Evolutionary conservation across 2,888 invertebrate species (phyloP).

Genomic region (Luperina nickerlii): DNA sequence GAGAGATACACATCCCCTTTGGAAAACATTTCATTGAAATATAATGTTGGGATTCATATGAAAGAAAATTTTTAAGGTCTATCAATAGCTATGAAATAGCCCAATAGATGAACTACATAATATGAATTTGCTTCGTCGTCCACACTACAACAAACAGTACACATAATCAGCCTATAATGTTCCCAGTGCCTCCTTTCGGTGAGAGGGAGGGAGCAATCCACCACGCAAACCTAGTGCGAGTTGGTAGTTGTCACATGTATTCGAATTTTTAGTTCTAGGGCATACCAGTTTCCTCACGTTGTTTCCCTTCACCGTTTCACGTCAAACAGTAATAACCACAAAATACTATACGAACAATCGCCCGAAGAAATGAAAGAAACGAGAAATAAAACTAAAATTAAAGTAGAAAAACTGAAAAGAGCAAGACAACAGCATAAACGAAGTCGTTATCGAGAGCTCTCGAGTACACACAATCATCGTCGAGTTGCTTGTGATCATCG

Average conservation of each 20-base stretch:
- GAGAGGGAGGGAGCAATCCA: neutral
- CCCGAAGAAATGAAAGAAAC: constrained; percentile 32
- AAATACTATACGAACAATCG: constrained; percentile 41
- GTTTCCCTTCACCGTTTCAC: neutral
- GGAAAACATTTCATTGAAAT: neutral
- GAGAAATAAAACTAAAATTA: constrained; percentile 53
- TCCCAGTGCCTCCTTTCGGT: neutral
- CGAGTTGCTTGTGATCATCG: constrained; percentile 68
- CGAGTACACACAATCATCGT: constrained; percentile 59
- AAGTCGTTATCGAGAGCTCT: constrained; percentile 61
- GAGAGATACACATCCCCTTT: too few species aligned
- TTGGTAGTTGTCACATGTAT: neutral
- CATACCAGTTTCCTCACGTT: neutral
- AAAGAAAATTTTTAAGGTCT: neutral
- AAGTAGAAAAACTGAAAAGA: constrained; percentile 55
- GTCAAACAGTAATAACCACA: constrained; percentile 8
- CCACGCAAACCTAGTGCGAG: neutral
- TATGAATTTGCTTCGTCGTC: neutral
- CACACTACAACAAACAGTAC: neutral
- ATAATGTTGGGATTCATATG: neutral
- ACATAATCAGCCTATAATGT: neutral
- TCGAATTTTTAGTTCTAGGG: neutral
- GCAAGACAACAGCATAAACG: constrained; percentile 64
- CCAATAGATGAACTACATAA: too few species aligned
- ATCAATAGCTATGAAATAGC: neutral